These are phyloP conservation scores for Drosophila rufa DNA, from an alignment of 1,140 invertebrate species.

Conservation along the genomic window DNA sequence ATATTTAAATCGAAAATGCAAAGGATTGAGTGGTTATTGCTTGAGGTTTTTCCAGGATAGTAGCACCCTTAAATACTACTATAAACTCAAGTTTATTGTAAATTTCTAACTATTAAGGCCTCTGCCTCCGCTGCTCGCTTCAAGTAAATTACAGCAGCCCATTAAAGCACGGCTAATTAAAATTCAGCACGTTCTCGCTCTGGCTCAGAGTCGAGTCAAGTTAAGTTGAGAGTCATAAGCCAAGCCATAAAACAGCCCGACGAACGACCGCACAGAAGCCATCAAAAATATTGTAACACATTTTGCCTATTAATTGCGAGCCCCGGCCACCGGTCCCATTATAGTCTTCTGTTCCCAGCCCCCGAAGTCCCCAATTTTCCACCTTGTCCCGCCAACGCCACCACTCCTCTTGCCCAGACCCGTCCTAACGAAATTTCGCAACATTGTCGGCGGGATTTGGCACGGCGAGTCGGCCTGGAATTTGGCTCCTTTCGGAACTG, in stretches of 20 bases:
- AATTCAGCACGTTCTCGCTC: constrained; percentile 70
- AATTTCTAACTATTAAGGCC: constrained; percentile 8
- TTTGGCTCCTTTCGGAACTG: constrained; percentile 8
- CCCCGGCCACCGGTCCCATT: constrained; percentile 8
- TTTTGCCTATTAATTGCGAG: constrained; percentile 76
- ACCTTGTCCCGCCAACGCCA: constrained; percentile 16
- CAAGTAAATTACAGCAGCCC: constrained; percentile 58
- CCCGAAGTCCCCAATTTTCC: constrained; percentile 22
- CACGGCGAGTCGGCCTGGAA: constrained; percentile 15
- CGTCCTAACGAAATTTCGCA: constrained; percentile 66
- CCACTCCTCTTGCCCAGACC: background rate
- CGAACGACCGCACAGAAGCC: constrained; percentile 54
- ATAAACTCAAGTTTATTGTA: constrained; percentile 6
- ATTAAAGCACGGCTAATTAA: constrained; percentile 74
- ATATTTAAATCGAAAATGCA: background rate
- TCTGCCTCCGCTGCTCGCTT: constrained; percentile 11
- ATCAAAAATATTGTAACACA: constrained; percentile 82
- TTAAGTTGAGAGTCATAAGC: constrained; percentile 59
- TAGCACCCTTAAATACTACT: background rate
- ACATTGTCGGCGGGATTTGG: constrained; percentile 51
- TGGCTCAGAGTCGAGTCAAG: constrained; percentile 9
- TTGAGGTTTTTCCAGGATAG: background rate
- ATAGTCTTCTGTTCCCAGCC: constrained; percentile 8
- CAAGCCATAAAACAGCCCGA: constrained; percentile 72
- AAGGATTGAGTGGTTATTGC: background rate